These are phyloP conservation scores for Anticlea derivata DNA, from an alignment of 2,888 invertebrate genomes.

Conservation along the genomic window DNA sequence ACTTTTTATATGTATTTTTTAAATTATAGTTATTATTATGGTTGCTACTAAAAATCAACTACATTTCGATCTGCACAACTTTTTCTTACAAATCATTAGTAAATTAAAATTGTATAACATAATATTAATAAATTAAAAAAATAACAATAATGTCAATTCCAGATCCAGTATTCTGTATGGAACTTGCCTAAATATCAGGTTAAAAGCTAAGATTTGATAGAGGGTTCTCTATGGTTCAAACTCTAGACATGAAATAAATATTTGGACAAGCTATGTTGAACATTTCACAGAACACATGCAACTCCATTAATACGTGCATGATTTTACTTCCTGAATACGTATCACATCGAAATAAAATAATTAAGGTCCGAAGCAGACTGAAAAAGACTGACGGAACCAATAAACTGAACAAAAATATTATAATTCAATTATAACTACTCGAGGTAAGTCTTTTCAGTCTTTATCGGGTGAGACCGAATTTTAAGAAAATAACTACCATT, in stretches of 20 bases:
- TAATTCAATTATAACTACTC: slow-evolving; percentile 15
- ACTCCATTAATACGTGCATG: slow-evolving; percentile 1
- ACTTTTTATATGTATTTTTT: neutral
- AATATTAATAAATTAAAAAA: slow-evolving; percentile 19
- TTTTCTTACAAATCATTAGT: neutral
- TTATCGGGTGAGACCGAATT: slow-evolving; percentile 22
- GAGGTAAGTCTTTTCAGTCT: slow-evolving; percentile 23
- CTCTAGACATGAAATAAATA: neutral
- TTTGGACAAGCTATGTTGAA: slow-evolving; percentile 5
- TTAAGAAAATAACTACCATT: neutral
- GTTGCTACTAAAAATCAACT: neutral
- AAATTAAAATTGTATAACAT: slow-evolving; percentile 1
- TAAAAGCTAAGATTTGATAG: neutral
- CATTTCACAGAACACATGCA: neutral
- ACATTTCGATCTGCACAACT: neutral
- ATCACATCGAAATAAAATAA: slow-evolving; percentile 10
- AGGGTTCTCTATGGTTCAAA: neutral
- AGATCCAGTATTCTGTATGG: slow-evolving; percentile 9
- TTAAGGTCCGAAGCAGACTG: slow-evolving; percentile 21
- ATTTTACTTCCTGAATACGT: slow-evolving; percentile 10
- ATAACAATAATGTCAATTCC: slow-evolving; percentile 18
- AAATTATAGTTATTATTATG: neutral
- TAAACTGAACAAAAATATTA: neutral
- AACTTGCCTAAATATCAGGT: slow-evolving; percentile 3
- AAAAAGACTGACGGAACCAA: neutral